These are phyloP conservation scores for Drosophila formosana DNA, from an alignment of 2,888 invertebrate genomes.

Conservation along the genomic window DNA sequence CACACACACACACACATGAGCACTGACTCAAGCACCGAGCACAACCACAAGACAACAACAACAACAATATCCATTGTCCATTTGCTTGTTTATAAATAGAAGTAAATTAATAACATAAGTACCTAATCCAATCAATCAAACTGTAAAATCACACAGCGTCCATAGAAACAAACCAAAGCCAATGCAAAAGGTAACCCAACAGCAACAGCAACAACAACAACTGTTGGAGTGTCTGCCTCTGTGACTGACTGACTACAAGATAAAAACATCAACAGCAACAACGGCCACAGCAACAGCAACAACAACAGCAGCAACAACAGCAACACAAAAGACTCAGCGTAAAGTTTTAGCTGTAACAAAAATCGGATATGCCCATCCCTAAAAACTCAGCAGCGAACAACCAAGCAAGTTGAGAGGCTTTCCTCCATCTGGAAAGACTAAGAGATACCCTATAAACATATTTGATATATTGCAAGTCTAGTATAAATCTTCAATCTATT, in stretches of 20 bases:
- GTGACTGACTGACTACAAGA: constrained; percentile 79
- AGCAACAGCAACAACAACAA: constrained; percentile 41
- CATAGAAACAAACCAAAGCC: constrained; percentile 71
- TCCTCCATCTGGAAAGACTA: background rate
- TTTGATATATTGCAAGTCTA: background rate
- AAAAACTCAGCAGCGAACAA: constrained; percentile 62
- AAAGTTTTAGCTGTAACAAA: constrained; percentile 75
- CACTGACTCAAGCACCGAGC: constrained; percentile 19
- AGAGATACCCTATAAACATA: constrained; percentile 13
- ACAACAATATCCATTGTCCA: constrained; percentile 66
- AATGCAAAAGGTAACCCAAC: constrained; percentile 64
- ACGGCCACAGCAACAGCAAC: constrained; percentile 66
- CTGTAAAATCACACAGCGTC: constrained; percentile 76
- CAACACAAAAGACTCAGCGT: constrained; percentile 49
- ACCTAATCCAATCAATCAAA: constrained; percentile 84
- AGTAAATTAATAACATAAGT: constrained; percentile 84
- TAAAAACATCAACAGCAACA: constrained; percentile 81
- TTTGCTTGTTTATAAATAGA: constrained; percentile 79
- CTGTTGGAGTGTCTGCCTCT: constrained; percentile 56
- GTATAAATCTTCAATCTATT: background rate
- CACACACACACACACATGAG: background rate
- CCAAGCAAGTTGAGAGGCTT: constrained; percentile 26
- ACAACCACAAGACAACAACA: constrained; percentile 23
- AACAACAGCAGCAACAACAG: constrained; percentile 25
- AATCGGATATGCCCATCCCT: constrained; percentile 83